Base-by-base conservation (phyloP, 2,888 invertebrate species). In the Cheilosia variabilis region DNA sequence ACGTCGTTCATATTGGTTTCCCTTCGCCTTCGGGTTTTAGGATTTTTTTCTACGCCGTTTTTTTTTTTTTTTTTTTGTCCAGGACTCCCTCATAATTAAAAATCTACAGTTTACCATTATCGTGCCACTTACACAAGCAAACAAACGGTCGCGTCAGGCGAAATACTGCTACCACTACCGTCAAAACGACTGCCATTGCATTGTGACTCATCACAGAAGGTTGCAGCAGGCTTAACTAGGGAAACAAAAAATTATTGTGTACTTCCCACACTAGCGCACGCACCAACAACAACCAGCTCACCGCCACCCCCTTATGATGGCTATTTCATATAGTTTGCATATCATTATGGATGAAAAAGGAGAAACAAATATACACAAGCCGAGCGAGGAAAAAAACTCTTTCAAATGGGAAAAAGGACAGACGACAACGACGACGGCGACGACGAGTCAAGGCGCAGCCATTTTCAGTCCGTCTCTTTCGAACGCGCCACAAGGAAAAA, bases 1-100 rank as follows among this genome's bases (percentile, higher is more conserved):
- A 73, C 73, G 86, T 82, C 71, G 76, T 86, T 84, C 69, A 84
- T 81, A 77, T 87, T 87, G 87, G 79, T 65, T 84, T 79, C 58
- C 76, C 58, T 79, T 79, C 52, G 66, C 72, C 76, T 83, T 63
- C 22, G 37, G 66, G 27, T 27, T 43, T 43, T 52, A 17, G 58
- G 31, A 53, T 52, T 58, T 52, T 22, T 24, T 24, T 24, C 13
- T 53, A 2, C 6, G 19, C 72, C 22, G 22, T 22, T 22, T 1
- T 68, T 57, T 83, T 79, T 27, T 27, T 27, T 27, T 24, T 87
- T 79, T 62, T 60, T 58, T 82, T 77, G 77, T 68, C 73, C 81
- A 84, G 76, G 86, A 87, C 87, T 87, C 88, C 87, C 87, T 84
- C 88, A 88, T 88, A 88, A 88, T 88, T 88, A 88, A 88, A 88